Evolutionary conservation across 2,113 vertebrate species (phyloP).

Genomic region (Melozone crissalis): DNA sequence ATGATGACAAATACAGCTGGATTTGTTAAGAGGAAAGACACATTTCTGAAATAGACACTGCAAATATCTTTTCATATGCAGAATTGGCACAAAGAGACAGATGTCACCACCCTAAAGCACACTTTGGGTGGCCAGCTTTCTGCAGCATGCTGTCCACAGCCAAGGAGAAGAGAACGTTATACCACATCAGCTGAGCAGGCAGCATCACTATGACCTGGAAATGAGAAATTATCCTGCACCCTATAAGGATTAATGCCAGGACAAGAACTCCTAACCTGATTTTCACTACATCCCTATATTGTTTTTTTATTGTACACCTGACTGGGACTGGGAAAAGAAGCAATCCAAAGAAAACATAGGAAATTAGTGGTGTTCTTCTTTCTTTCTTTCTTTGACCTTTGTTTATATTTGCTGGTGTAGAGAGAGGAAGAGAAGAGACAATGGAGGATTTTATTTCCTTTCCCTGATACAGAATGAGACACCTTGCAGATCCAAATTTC

Average conservation of each 20-base stretch:
- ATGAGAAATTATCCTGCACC: not conserved
- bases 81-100: not conserved
- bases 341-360: not conserved
- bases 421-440: not conserved
- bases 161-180: not conserved
- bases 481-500: not conserved
- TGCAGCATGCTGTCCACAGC: not conserved
- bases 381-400: not conserved
- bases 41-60: not conserved
- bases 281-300: not conserved
- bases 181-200: not conserved
- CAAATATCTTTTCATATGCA: not conserved
- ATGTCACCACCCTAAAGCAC: not conserved
- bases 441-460: not conserved
- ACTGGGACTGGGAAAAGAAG: not conserved
- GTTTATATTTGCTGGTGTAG: not conserved
- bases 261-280: not conserved
- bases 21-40: not conserved
- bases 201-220: not conserved
- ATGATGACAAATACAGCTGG: not conserved
- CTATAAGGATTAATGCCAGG: not conserved
- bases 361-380: fast-evolving
- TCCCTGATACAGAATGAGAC: not conserved
- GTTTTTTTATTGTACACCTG: not conserved
- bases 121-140: not conserved